phyloP scores from a whole-genome alignment of 2,113 vertebrate genomes.

The Eptatretus burgeri region DNA sequence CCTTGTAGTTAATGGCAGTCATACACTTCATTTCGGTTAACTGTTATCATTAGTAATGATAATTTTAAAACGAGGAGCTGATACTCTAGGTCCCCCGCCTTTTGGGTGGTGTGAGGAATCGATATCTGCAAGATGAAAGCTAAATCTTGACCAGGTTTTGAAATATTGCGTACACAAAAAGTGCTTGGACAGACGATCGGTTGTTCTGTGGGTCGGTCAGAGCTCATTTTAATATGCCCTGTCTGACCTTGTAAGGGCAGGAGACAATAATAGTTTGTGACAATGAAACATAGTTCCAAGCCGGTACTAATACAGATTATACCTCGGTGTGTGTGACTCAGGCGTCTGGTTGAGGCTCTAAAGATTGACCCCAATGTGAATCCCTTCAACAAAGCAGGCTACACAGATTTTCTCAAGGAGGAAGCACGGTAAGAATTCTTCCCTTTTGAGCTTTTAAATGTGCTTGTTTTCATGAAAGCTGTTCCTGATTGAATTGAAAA shows the following conservation, averaged over 20 bases:
- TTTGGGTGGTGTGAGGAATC: too few relatives aligned
- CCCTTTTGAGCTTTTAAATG: too few relatives aligned
- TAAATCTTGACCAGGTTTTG: too few relatives aligned
- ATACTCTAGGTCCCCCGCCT: too few relatives aligned
- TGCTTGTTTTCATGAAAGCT: too few relatives aligned
- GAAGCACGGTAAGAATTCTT: slow-evolving; percentile 36
- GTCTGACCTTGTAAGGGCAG: not conserved
- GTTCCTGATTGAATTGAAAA: too few relatives aligned
- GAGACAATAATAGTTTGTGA: too few relatives aligned
- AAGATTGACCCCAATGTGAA: slow-evolving; percentile 53
- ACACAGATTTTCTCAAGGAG: slow-evolving; percentile 66
- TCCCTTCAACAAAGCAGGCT: slow-evolving; percentile 55
- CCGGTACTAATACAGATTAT: not conserved
- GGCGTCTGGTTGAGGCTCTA: slow-evolving; percentile 57
- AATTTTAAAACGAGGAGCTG: not conserved
- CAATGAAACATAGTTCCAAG: not conserved
- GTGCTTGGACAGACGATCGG: too few relatives aligned
- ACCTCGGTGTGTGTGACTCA: slow-evolving; percentile 12
- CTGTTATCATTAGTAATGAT: not conserved
- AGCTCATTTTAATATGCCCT: not conserved
- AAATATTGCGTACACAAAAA: too few relatives aligned
- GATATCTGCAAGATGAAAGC: too few relatives aligned
- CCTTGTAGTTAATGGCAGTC: not conserved
- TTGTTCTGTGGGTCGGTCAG: too few relatives aligned
- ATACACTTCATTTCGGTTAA: not conserved